A percentile compares a stretch with the other conserved stretches of the same genome.
Conservation (phyloP, 35 echinoderm and acorn worm species). For the Nesometra sesokonis region DNA sequence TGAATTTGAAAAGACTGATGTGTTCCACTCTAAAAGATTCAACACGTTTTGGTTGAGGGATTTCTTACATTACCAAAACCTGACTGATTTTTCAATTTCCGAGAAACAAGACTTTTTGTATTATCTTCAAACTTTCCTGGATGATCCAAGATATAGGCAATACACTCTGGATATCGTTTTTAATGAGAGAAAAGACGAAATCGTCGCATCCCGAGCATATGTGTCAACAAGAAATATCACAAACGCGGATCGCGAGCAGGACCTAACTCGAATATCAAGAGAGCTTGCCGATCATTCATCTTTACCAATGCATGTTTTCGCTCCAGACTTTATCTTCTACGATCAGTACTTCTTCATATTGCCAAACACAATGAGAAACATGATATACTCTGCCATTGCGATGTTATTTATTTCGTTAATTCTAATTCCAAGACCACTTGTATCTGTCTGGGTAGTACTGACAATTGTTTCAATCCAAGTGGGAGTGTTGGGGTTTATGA, state of each 20-base stretch:
- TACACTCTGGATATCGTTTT: conserved; percentile 60
- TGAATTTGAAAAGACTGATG: conserved; percentile 36
- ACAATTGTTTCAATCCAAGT: not conserved
- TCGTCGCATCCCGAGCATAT: conserved; percentile 19
- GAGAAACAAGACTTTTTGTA: conserved; percentile 18
- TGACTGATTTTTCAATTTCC: not conserved
- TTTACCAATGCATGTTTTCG: not conserved
- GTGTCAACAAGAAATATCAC: not conserved
- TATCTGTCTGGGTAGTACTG: not conserved
- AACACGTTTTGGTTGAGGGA: conserved; percentile 47
- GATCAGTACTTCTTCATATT: conserved; percentile 6
- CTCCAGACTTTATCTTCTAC: not conserved
- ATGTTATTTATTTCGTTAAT: conserved; percentile 8
- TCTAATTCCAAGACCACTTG: conserved; percentile 8
- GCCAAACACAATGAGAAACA: conserved; percentile 2
- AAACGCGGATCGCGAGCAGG: not conserved
- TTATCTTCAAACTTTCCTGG: conserved; percentile 26
- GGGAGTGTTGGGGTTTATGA: conserved; percentile 10
- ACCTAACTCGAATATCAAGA: not conserved
- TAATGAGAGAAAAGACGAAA: not conserved
- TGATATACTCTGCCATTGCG: not conserved
- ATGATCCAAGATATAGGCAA: conserved; percentile 11
- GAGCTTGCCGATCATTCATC: not conserved
- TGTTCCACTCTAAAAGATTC: not conserved
- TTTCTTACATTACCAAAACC: conserved; percentile 9